phyloP scores from a whole-genome alignment of 1,140 invertebrate species.

The Laupala kohalensis region DNA sequence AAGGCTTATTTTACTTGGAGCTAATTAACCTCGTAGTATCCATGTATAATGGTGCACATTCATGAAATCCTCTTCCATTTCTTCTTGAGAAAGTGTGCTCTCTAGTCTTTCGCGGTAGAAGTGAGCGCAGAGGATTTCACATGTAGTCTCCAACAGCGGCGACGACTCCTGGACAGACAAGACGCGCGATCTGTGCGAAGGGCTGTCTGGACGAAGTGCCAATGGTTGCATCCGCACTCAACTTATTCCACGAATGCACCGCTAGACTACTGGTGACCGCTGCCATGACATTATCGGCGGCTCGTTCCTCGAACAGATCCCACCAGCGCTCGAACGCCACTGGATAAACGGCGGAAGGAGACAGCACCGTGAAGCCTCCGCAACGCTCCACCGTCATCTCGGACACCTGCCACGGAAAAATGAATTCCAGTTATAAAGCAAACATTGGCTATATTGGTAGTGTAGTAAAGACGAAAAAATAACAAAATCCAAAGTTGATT shows the following conservation, averaged over 20 bases:
- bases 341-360: conserved; percentile 4
- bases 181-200: conserved; percentile 2
- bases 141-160: neutral
- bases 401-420: neutral
- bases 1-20: too few species aligned
- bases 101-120: too few species aligned
- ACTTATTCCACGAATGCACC: conserved; percentile 9
- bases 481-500: too few species aligned
- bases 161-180: neutral
- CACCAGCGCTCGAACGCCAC: neutral
- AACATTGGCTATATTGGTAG: too few species aligned
- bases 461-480: too few species aligned
- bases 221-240: neutral
- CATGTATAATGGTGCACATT: too few species aligned
- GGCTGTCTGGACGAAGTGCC: neutral
- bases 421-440: too few species aligned
- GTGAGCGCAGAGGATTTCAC: neutral
- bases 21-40: too few species aligned
- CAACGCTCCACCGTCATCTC: conserved; percentile 1
- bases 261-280: neutral
- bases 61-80: too few species aligned
- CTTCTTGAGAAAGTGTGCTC: too few species aligned
- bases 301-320: neutral
- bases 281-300: neutral
- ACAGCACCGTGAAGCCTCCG: neutral